Evolutionary conservation across 2,797 vertebrate species (phyloP).

Genomic region (Pipistrellus pipistrellus): DNA sequence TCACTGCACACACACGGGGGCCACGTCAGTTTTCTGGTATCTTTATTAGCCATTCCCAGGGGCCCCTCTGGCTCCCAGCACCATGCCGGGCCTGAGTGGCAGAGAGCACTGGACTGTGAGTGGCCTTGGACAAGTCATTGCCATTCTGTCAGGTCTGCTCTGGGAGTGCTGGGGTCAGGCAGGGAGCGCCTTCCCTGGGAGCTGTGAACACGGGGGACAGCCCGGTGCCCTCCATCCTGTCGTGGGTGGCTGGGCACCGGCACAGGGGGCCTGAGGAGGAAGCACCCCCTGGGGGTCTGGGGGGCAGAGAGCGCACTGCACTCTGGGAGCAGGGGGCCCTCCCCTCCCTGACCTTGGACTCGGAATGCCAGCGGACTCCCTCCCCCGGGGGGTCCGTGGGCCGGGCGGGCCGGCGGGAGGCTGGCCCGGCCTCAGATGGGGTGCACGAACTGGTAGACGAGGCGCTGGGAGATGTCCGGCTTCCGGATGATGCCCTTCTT

Average conservation of each 20-base stretch:
- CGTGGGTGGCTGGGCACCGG: too few relatives aligned
- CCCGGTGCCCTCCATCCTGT: neutral
- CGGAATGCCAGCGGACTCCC: neutral
- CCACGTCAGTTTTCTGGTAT: neutral
- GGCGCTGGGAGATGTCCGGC: slow-evolving; percentile 97
- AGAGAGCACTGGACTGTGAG: neutral
- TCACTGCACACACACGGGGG: neutral
- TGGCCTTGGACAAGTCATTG: neutral
- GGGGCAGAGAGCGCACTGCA: neutral
- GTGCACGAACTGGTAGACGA: slow-evolving; percentile 99
- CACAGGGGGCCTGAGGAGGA: neutral
- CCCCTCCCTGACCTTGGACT: neutral
- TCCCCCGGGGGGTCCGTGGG: neutral
- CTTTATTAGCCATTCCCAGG: slow-evolving; percentile 71
- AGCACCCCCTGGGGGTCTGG: neutral
- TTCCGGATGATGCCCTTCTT: slow-evolving; percentile 99
- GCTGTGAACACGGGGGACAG: neutral
- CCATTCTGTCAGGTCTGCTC: neutral
- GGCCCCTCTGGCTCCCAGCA: neutral
- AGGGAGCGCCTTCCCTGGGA: neutral
- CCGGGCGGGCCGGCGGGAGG: neutral
- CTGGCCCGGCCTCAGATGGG: slow-evolving; percentile 90
- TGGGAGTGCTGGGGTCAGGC: neutral
- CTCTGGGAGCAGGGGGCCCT: neutral
- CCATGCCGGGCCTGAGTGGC: neutral